These are phyloP conservation scores for Bucorvus abyssinicus DNA, from an alignment of 2,797 vertebrate genomes.

Conservation along the genomic window DNA sequence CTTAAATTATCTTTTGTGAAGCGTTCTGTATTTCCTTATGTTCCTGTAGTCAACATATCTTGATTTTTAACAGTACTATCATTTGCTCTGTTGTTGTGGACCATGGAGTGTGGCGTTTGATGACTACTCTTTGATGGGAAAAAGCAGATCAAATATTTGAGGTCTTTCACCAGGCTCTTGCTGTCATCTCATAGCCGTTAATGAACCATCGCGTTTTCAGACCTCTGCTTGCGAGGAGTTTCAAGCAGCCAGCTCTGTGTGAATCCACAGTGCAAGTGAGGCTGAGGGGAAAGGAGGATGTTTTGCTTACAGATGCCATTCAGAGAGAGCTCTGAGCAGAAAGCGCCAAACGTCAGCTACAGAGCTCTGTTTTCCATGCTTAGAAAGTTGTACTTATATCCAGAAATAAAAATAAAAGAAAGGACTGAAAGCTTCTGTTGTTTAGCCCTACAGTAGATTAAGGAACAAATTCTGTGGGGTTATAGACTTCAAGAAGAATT, in stretches of 20 bases:
- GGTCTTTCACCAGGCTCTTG: neutral
- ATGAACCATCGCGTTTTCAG: neutral
- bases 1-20: neutral
- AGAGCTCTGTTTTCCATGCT: neutral
- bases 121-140: neutral
- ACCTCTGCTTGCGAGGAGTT: neutral
- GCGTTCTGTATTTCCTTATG: neutral
- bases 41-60: neutral
- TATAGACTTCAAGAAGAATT: neutral
- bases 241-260: neutral
- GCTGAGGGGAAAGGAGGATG: neutral
- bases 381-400: neutral
- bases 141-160: neutral
- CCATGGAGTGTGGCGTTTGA: neutral
- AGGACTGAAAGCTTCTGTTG: neutral
- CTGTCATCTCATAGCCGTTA: neutral
- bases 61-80: neutral
- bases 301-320: neutral
- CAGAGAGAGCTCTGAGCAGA: neutral
- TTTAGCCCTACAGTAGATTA: neutral
- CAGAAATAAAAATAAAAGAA: slow-evolving; percentile 1
- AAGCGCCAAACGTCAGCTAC: neutral
- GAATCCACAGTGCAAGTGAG: neutral
- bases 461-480: neutral
- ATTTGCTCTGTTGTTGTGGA: neutral